Conservation (phyloP, 2,797 vertebrate genomes). For the Danio aesculapii region DNA sequence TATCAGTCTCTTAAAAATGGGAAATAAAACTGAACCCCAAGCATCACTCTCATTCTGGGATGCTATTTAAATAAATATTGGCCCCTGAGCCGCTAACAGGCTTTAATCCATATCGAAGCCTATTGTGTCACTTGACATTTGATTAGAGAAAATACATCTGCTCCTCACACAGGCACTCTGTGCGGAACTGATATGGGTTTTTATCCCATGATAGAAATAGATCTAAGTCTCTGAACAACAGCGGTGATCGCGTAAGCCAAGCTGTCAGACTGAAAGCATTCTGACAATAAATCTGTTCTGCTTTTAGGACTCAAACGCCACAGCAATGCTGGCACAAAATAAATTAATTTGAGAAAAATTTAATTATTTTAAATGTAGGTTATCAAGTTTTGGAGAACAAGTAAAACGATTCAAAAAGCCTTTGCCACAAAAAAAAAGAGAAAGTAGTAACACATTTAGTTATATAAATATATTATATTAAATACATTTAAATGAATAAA, state of each 20-base stretch:
- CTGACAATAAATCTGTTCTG: slow-evolving; percentile 7
- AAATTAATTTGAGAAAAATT: no score
- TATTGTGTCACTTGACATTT: slow-evolving; percentile 46
- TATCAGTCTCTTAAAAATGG: neutral
- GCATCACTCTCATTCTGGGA: neutral
- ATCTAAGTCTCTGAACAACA: slow-evolving; percentile 29
- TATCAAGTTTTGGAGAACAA: no score
- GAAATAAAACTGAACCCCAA: slow-evolving; percentile 29
- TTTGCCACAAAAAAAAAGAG: no score
- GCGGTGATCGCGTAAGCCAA: neutral
- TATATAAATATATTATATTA: no score
- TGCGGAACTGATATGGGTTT: slow-evolving; percentile 29
- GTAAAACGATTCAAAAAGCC: no score
- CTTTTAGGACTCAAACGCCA: slow-evolving; percentile 4
- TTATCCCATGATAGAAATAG: slow-evolving; percentile 34
- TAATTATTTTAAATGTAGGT: no score
- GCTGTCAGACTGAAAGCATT: slow-evolving; percentile 10
- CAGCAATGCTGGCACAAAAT: neutral
- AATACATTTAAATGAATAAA: no score
- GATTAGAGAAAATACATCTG: slow-evolving; percentile 46
- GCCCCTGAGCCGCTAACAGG: slow-evolving; percentile 37
- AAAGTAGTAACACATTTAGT: no score
- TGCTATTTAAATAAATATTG: slow-evolving; percentile 39
- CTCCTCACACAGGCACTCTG: slow-evolving; percentile 25
- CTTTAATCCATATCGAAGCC: slow-evolving; percentile 50